phyloP scores from a whole-genome alignment of 2,797 vertebrate species.

The Falco cherrug region DNA sequence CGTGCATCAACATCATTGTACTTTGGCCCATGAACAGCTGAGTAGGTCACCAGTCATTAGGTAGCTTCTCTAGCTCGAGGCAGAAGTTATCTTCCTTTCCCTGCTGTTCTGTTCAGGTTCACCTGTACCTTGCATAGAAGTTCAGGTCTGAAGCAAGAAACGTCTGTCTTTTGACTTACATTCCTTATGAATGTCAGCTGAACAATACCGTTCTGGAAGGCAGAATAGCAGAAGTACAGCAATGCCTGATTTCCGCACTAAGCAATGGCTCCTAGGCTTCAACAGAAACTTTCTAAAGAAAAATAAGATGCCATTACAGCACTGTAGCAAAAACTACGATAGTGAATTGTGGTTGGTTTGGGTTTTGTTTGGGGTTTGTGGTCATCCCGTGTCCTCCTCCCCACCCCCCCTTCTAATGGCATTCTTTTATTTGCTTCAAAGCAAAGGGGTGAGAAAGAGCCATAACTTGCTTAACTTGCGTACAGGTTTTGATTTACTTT shows the following conservation, averaged over 20 bases:
- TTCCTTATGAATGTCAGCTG: not conserved
- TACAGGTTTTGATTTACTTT: constrained; percentile 22
- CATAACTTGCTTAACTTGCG: not conserved
- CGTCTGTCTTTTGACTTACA: not conserved
- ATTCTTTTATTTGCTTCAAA: not conserved
- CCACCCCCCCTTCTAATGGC: not conserved
- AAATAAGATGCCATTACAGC: not conserved
- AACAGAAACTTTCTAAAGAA: not conserved
- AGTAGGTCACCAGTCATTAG: not conserved
- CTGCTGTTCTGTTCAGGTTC: not conserved
- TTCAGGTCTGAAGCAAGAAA: not conserved
- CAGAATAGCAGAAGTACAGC: not conserved
- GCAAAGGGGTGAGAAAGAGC: not conserved
- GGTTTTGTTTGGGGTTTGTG: not conserved
- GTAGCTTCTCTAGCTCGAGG: not conserved
- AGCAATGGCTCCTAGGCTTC: not conserved
- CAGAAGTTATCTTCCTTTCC: not conserved
- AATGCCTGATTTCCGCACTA: not conserved
- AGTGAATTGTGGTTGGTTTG: not conserved
- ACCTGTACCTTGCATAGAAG: not conserved
- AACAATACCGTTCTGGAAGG: not conserved
- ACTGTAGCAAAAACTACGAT: not conserved
- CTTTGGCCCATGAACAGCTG: not conserved
- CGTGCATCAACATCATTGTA: not conserved
- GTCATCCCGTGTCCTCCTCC: too few species aligned